Percentiles rank a stretch among this genome's conserved stretches.
Evolutionary conservation across 2,797 vertebrate species (phyloP).

Genomic region (Catharus ustulatus): DNA sequence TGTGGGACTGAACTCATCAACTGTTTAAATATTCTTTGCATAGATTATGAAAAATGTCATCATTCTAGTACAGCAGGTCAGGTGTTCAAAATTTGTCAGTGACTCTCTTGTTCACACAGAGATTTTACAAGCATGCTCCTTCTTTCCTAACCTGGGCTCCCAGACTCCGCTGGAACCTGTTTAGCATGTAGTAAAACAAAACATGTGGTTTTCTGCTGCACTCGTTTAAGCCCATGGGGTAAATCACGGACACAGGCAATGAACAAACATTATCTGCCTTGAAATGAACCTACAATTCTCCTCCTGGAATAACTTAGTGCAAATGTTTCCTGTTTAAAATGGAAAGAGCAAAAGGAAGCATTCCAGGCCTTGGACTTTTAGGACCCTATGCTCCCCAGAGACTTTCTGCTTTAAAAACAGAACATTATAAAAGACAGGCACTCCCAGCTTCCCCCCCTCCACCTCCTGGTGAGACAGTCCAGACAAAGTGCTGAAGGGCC

Average conservation of each 20-base stretch:
- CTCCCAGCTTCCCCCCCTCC: background rate
- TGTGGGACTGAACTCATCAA: conserved; percentile 23
- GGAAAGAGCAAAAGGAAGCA: conserved; percentile 78
- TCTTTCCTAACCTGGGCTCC: conserved; percentile 56
- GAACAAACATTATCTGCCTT: conserved; percentile 81
- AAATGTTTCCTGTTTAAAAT: conserved; percentile 85
- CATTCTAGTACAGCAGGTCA: conserved; percentile 47
- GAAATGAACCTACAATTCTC: conserved; percentile 75
- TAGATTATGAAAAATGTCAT: conserved; percentile 33
- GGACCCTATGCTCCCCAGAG: conserved; percentile 74
- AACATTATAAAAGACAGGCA: conserved; percentile 80
- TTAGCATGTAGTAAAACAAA: conserved; percentile 70
- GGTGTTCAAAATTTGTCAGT: conserved; percentile 28
- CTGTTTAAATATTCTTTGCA: conserved; percentile 40
- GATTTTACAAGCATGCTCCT: conserved; percentile 47
- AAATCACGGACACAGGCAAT: conserved; percentile 79
- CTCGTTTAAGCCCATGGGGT: conserved; percentile 75
- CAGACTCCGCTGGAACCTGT: conserved; percentile 64
- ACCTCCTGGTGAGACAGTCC: conserved; percentile 69
- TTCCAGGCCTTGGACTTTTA: conserved; percentile 79
- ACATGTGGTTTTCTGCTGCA: conserved; percentile 75
- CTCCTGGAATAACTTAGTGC: conserved; percentile 78
- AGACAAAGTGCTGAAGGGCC: conserved; percentile 75
- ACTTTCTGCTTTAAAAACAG: conserved; percentile 75
- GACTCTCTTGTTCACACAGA: conserved; percentile 26